Evolutionary conservation across 2,888 invertebrate genomes (phyloP).

Genomic region (Vannuccia rotundouncinata): DNA sequence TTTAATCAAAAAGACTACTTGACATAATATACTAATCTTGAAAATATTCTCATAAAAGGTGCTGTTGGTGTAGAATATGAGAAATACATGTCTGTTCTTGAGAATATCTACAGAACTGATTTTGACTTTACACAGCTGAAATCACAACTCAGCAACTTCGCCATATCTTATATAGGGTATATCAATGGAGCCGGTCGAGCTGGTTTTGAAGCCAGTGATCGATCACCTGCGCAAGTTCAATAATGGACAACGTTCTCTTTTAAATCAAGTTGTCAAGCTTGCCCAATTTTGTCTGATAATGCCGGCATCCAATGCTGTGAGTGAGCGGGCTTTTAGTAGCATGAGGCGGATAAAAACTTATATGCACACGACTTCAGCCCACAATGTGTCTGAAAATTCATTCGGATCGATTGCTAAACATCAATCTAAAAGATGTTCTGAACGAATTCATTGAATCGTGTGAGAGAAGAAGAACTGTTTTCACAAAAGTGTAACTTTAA

Average conservation of each 20-base stretch:
- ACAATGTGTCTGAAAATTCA: constrained; percentile 7
- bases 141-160: constrained; percentile 4
- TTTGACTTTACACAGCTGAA: constrained; percentile 21
- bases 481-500: constrained; percentile 9
- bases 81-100: background rate
- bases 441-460: constrained; percentile 7
- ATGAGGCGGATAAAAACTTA: constrained; percentile 7
- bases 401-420: background rate
- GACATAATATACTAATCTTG: constrained; percentile 8
- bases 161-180: background rate
- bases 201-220: background rate
- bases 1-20: constrained; percentile 14
- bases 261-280: background rate
- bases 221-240: constrained; percentile 6
- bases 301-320: background rate
- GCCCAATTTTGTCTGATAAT: background rate
- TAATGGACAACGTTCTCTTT: constrained; percentile 3
- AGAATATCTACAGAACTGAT: background rate
- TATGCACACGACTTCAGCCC: background rate
- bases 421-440: constrained; percentile 6
- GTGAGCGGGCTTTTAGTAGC: too few species aligned
- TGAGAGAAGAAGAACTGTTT: constrained; percentile 2
- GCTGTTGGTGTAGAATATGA: constrained; percentile 6
- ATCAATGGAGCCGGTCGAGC: constrained; percentile 13
- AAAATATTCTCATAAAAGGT: constrained; percentile 3